Conservation (phyloP, 2,888 invertebrate genomes). For the Ernsta delagoae region DNA sequence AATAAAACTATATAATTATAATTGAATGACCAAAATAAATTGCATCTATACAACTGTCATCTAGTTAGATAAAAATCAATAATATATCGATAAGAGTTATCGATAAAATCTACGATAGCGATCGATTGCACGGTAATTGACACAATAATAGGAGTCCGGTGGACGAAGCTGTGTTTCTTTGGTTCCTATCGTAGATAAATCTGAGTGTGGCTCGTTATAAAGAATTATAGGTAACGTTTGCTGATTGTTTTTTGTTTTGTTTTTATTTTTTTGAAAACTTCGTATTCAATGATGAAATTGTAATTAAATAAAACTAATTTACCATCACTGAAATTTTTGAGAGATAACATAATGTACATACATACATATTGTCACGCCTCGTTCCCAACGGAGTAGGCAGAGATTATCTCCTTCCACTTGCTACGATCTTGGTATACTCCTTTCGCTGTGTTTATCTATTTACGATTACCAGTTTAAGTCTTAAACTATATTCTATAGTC, state of each 20-base stretch:
- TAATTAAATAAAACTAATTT: too few species aligned
- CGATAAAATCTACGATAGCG: conserved; percentile 39
- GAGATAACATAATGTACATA: too few species aligned
- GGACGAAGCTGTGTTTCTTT: conserved; percentile 33
- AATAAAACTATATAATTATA: background rate
- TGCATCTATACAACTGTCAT: conserved; percentile 32
- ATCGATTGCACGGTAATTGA: conserved; percentile 44
- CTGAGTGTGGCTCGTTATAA: conserved; percentile 19
- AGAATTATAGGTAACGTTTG: conserved; percentile 20
- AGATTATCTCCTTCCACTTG: too few species aligned
- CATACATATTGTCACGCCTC: too few species aligned
- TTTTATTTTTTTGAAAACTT: too few species aligned
- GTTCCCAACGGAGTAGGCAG: too few species aligned
- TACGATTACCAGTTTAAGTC: too few species aligned
- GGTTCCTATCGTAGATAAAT: conserved; percentile 28
- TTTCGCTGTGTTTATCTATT: too few species aligned
- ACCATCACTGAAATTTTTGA: too few species aligned
- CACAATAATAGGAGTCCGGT: conserved; percentile 43
- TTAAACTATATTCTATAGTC: too few species aligned
- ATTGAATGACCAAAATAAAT: conserved; percentile 24
- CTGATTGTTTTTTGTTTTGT: background rate
- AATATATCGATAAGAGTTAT: conserved; percentile 35
- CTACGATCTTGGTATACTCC: too few species aligned
- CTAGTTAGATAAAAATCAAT: conserved; percentile 36
- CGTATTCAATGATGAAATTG: too few species aligned